Conservation (phyloP, 2,888 invertebrate genomes). For the Melanotus villosus region DNA sequence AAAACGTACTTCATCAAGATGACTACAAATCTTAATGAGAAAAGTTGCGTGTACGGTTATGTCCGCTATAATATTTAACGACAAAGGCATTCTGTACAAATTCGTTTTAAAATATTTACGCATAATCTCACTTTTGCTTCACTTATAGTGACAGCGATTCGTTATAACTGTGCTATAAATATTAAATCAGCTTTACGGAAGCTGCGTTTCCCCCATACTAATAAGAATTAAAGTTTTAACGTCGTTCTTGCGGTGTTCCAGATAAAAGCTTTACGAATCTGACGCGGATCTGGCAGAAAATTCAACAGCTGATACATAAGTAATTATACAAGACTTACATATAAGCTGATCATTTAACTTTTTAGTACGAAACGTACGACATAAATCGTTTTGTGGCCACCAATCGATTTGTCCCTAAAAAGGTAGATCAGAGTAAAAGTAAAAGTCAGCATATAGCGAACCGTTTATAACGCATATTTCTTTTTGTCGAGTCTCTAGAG, state of each 20-base stretch:
- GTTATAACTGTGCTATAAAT: slow-evolving; percentile 33
- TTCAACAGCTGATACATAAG: neutral
- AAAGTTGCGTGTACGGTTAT: too few relatives aligned
- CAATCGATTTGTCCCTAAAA: neutral
- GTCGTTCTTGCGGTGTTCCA: neutral
- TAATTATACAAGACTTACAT: too few relatives aligned
- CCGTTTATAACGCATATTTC: slow-evolving; percentile 36
- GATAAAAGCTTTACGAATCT: neutral
- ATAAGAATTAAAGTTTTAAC: slow-evolving; percentile 35
- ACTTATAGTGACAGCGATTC: slow-evolving; percentile 37
- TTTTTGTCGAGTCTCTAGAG: slow-evolving; percentile 32
- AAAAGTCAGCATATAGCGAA: slow-evolving; percentile 36
- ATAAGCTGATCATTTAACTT: too few relatives aligned
- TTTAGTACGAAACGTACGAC: too few relatives aligned
- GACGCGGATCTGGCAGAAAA: neutral
- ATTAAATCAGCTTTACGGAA: slow-evolving; percentile 34
- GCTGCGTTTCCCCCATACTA: slow-evolving; percentile 25
- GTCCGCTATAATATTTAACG: slow-evolving; percentile 1
- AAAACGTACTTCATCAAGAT: too few relatives aligned
- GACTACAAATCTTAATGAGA: too few relatives aligned
- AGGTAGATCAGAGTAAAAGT: slow-evolving; percentile 15
- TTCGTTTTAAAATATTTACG: slow-evolving; percentile 32
- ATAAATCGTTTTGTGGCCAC: too few relatives aligned
- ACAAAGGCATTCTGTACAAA: slow-evolving; percentile 25
- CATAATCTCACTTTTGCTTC: slow-evolving; percentile 33